Conservation (phyloP, 2,797 vertebrate genomes). For the Eospalax fontanierii region DNA sequence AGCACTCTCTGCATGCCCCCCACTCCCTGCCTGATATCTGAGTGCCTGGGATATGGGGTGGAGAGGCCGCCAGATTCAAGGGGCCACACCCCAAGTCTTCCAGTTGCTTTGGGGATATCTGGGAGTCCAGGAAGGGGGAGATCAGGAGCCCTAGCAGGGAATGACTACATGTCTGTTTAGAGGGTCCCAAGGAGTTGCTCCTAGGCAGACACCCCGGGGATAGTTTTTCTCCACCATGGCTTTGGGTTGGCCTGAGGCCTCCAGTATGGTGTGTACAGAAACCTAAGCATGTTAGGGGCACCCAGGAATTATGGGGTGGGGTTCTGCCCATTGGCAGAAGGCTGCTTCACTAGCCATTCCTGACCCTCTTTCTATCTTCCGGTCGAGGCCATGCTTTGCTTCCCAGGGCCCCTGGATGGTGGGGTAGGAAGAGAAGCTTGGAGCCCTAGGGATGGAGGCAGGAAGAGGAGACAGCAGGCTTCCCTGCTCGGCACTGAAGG, state of each 20-base stretch:
- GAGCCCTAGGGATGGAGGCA: background rate
- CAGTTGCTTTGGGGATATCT: background rate
- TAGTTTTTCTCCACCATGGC: conserved; percentile 37
- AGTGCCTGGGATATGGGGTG: background rate
- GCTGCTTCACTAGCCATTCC: background rate
- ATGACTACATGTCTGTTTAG: background rate
- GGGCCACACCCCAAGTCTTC: conserved; percentile 73
- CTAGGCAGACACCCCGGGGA: background rate
- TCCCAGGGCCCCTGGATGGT: background rate
- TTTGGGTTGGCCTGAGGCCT: conserved; percentile 61
- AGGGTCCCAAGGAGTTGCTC: conserved; percentile 43
- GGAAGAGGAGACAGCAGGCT: background rate
- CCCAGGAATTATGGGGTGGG: background rate
- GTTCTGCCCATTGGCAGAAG: background rate
- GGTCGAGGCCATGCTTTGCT: background rate
- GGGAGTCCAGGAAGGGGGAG: background rate
- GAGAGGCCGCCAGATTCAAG: conserved; percentile 1
- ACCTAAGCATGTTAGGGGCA: background rate
- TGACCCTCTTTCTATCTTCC: background rate
- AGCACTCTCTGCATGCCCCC: background rate
- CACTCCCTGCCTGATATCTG: background rate
- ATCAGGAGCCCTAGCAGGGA: background rate
- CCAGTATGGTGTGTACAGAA: conserved; percentile 38
- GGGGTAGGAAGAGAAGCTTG: background rate
- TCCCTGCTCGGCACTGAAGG: background rate